Evolutionary conservation across 1,140 invertebrate genomes (phyloP), one percentile per base, ranked within the genome.

Genomic region (Heliconius hermathena): DNA sequence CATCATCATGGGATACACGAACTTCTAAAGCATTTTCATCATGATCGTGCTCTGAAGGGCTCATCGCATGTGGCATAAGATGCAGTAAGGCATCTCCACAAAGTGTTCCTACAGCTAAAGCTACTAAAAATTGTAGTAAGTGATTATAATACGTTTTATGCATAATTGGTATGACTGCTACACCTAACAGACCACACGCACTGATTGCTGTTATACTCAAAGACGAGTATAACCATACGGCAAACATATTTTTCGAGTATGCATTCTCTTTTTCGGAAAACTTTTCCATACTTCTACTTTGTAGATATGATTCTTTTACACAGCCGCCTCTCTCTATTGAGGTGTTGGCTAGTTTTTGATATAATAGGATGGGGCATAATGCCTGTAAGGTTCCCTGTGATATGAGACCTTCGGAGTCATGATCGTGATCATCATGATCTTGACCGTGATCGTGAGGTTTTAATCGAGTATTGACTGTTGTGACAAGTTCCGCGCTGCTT

Each of bases 1-100:
- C 97, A 75, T 95, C 90, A 60, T 95, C 95, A 83, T 97, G 96
- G 9, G 94, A 88, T 89, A 79, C 74, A 76, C 82, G 79, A 84
- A 88, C 70, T 89, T 90, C 84, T 95, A 84, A 5, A 9, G 78
- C 81, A 20, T 79, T 82, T 11, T 81, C 84, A 11, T 80, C 75
- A 81, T 91, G 89, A 22, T 89, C 94, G 90, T 95, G 95, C 92
- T 96, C 82, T 90, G 95, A 92, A 85, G 89, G 88, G 76, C 91
- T 93, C 94, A 95, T 97, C 83, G 97, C 98, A 95, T 99, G 98
- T 73, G 98, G 98, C 87, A 99, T 95, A 22, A 99, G 95, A 96
- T 99, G 98, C 78, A 99, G 95, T 38, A 99, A 94, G 2, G 98
- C 98, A 95, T 99, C 98, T 8, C 98, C 98, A 60, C 97, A 97